phyloP scores from a whole-genome alignment of 2,113 vertebrate genomes.

The Apodemus sylvaticus region DNA sequence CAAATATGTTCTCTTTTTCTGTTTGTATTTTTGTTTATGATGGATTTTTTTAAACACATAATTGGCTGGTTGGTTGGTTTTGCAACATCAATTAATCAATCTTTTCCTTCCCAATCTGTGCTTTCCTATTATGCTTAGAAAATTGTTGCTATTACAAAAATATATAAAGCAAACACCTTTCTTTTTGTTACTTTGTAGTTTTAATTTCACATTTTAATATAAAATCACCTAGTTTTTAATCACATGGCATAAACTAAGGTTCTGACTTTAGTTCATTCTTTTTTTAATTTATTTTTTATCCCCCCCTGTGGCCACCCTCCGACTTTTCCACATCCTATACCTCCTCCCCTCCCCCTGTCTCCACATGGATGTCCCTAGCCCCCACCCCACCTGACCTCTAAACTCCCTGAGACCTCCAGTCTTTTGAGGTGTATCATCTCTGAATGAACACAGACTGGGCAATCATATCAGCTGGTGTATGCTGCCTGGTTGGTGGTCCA shows the following conservation, averaged over 20 bases:
- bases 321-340: too few relatives aligned
- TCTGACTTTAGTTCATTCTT: slow-evolving; percentile 50
- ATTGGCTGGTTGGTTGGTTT: slow-evolving; percentile 12
- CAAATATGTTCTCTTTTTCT: slow-evolving; percentile 42
- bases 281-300: too few relatives aligned
- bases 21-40: slow-evolving; percentile 47
- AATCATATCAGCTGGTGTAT: too few relatives aligned
- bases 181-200: slow-evolving; percentile 39
- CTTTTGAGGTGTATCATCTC: too few relatives aligned
- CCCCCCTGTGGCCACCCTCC: too few relatives aligned
- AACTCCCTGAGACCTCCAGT: too few relatives aligned
- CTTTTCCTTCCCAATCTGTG: slow-evolving; percentile 26
- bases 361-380: too few relatives aligned
- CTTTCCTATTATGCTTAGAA: slow-evolving; percentile 36
- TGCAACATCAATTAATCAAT: slow-evolving; percentile 38
- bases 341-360: too few relatives aligned
- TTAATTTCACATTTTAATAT: slow-evolving; percentile 57
- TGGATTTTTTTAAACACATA: slow-evolving; percentile 47
- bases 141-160: not conserved
- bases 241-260: not conserved
- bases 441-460: too few relatives aligned
- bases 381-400: too few relatives aligned
- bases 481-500: too few relatives aligned
- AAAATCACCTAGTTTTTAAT: slow-evolving; percentile 35
- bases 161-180: slow-evolving; percentile 24